A percentile compares a stretch with the other conserved stretches of the same genome.
Conservation (phyloP, 2,888 invertebrate genomes). For the Camptogramma bilineatum region DNA sequence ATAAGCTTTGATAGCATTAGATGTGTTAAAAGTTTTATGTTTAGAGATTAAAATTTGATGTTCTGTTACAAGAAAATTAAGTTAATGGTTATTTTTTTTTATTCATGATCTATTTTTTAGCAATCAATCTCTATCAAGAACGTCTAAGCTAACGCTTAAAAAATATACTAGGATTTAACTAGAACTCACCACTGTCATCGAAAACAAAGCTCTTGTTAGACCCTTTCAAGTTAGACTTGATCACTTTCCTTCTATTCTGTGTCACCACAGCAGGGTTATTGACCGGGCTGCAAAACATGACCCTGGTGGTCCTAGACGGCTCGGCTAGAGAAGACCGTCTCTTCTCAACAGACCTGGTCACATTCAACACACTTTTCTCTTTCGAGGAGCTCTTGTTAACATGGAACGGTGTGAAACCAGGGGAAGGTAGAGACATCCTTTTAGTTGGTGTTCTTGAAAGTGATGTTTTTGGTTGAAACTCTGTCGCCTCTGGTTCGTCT, state of each 20-base stretch:
- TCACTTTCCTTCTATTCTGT: slow-evolving; percentile 68
- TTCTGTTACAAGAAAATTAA: no score
- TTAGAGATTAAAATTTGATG: no score
- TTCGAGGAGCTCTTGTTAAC: slow-evolving; percentile 53
- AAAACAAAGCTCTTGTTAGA: slow-evolving; percentile 80
- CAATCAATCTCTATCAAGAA: no score
- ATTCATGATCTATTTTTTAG: no score
- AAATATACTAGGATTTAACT: no score
- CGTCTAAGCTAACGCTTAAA: no score
- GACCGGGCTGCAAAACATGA: slow-evolving; percentile 79
- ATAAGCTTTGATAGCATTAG: no score
- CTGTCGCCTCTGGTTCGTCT: slow-evolving; percentile 54
- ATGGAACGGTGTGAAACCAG: slow-evolving; percentile 74
- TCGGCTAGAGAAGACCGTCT: slow-evolving; percentile 52
- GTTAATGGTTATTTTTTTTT: no score
- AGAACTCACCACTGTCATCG: slow-evolving; percentile 71
- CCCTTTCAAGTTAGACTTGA: slow-evolving; percentile 80
- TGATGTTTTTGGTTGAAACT: slow-evolving; percentile 32
- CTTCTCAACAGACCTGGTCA: slow-evolving; percentile 75
- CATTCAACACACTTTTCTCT: slow-evolving; percentile 62
- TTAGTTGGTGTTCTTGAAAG: slow-evolving; percentile 55
- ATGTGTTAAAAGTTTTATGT: no score
- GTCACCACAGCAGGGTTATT: slow-evolving; percentile 57
- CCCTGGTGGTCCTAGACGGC: slow-evolving; percentile 59
- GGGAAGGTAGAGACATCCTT: slow-evolving; percentile 59